Percentiles rank a stretch among this genome's conserved stretches.
Conservation (phyloP, 1,140 invertebrate species). For the Pseudachorutes palmiensis region DNA sequence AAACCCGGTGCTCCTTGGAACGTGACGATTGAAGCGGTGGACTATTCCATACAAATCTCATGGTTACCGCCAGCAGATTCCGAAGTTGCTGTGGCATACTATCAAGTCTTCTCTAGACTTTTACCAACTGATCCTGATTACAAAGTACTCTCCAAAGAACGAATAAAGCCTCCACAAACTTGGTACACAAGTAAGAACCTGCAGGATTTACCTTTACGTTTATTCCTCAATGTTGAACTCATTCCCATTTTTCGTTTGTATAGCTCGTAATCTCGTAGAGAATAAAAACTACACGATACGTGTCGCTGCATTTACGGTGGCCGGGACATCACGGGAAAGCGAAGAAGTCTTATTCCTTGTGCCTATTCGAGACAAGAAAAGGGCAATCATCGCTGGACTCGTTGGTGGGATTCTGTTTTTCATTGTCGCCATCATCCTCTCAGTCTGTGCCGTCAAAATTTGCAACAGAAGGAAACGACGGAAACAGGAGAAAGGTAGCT, state of each 20-base stretch:
- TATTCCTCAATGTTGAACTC: background rate
- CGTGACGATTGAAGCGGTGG: slow-evolving; percentile 50
- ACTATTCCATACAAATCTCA: slow-evolving; percentile 49
- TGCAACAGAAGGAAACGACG: slow-evolving; percentile 91
- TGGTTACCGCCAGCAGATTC: slow-evolving; percentile 36
- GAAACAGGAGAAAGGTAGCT: slow-evolving; percentile 92
- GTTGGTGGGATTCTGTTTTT: slow-evolving; percentile 92
- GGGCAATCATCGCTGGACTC: slow-evolving; percentile 85
- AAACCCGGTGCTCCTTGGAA: slow-evolving; percentile 78
- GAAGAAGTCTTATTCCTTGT: slow-evolving; percentile 60
- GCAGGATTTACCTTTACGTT: background rate
- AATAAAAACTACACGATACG: slow-evolving; percentile 77
- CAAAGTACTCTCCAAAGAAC: slow-evolving; percentile 65
- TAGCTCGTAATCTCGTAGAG: slow-evolving; percentile 82
- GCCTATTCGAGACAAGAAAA: slow-evolving; percentile 77
- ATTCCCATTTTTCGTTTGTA: slow-evolving; percentile 19
- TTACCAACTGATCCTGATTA: slow-evolving; percentile 54
- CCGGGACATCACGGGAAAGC: slow-evolving; percentile 26
- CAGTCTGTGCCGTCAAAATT: slow-evolving; percentile 91
- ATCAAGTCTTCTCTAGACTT: slow-evolving; percentile 75
- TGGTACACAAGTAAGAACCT: slow-evolving; percentile 46
- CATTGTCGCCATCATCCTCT: slow-evolving; percentile 90
- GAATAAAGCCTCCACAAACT: slow-evolving; percentile 77
- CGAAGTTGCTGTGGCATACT: slow-evolving; percentile 64
- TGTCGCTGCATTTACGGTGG: slow-evolving; percentile 69